These are phyloP conservation scores for Thumatha senex DNA, from an alignment of 2,888 invertebrate genomes.

Conservation along the genomic window DNA sequence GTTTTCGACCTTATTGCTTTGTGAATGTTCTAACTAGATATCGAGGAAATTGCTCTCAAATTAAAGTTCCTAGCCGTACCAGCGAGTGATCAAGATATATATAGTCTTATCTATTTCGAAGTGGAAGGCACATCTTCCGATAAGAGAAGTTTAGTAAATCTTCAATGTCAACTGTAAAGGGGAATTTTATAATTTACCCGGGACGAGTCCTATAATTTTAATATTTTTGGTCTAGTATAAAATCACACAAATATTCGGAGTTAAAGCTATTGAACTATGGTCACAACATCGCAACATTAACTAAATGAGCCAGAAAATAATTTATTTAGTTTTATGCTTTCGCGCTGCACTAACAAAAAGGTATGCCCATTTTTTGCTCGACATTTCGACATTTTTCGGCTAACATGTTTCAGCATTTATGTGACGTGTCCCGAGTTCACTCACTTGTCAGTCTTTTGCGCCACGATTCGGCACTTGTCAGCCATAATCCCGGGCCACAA, in stretches of 20 bases:
- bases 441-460: too few relatives aligned
- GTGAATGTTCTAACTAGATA: too few relatives aligned
- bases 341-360: too few relatives aligned
- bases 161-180: conserved; percentile 4
- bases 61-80: too few relatives aligned
- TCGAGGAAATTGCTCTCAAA: too few relatives aligned
- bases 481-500: too few relatives aligned
- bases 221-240: conserved; percentile 20
- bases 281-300: conserved; percentile 1
- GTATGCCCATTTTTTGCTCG: too few relatives aligned
- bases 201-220: conserved; percentile 4
- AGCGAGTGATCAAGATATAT: conserved; percentile 1
- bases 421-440: too few relatives aligned
- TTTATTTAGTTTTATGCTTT: conserved; percentile 11
- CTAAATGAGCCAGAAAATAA: conserved; percentile 11
- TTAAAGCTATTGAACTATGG: background rate
- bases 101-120: conserved; percentile 9
- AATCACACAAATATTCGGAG: conserved; percentile 4
- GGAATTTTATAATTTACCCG: conserved; percentile 1
- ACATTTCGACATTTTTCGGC: too few relatives aligned
- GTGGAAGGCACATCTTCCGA: conserved; percentile 20
- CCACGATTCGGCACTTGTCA: too few relatives aligned
- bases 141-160: conserved; percentile 5
- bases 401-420: too few relatives aligned
- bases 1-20: too few relatives aligned